phyloP scores from a whole-genome alignment of 2,113 vertebrate species.

The Anarhynchus alexandrinus region DNA sequence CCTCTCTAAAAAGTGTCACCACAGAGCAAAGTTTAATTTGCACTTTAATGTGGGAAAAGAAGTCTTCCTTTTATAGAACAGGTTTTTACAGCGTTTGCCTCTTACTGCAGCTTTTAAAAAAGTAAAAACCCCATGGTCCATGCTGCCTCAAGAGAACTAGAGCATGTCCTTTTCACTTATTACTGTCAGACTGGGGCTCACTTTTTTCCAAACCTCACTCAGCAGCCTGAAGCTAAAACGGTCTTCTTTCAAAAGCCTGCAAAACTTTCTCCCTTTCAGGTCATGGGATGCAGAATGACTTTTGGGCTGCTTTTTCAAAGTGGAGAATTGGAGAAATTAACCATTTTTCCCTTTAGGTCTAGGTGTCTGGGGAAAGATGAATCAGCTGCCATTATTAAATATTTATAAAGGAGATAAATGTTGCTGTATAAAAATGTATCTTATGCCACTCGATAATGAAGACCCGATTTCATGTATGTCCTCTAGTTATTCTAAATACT shows the following conservation, averaged over 20 bases:
- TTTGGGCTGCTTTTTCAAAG: neutral
- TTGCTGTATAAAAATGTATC: neutral
- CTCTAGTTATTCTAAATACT: neutral
- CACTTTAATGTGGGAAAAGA: neutral
- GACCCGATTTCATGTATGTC: neutral
- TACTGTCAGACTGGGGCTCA: neutral
- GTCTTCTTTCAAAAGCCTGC: neutral
- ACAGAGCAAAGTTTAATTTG: conserved; percentile 17
- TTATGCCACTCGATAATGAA: neutral
- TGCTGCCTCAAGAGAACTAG: neutral
- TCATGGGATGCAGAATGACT: neutral
- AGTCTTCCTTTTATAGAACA: neutral
- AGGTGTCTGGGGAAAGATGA: neutral
- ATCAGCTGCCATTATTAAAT: neutral
- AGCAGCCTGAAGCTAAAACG: neutral
- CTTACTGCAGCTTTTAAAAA: neutral
- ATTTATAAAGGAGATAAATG: neutral
- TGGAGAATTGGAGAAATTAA: neutral
- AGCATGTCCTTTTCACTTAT: neutral
- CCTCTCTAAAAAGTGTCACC: neutral
- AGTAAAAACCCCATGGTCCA: neutral
- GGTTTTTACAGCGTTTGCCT: neutral
- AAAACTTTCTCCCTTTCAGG: neutral
- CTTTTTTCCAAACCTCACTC: neutral
- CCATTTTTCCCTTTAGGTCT: neutral